Percentiles rank a stretch among this genome's conserved stretches.
These are phyloP conservation scores for Larimichthys crocea DNA, from an alignment of 2,113 vertebrate genomes.

Conservation along the genomic window DNA sequence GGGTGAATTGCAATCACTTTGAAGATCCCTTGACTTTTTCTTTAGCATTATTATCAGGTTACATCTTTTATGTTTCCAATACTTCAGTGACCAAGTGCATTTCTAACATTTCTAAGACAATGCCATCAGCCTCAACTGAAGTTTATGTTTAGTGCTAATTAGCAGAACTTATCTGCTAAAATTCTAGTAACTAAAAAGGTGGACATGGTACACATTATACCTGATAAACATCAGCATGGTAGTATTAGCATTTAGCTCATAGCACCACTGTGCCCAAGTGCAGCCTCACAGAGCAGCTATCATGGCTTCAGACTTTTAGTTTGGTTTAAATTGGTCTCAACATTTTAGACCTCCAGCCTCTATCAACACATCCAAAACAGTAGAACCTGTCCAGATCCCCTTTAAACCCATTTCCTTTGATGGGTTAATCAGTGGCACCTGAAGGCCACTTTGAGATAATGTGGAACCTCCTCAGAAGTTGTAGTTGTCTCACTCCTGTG, in stretches of 20 bases:
- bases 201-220: no score
- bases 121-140: not conserved
- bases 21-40: not conserved
- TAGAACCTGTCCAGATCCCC: not conserved
- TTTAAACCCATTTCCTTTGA: not conserved
- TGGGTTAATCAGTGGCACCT: constrained; percentile 22
- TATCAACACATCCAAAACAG: not conserved
- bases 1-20: not conserved
- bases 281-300: not conserved
- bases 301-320: not conserved
- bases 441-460: constrained; percentile 16
- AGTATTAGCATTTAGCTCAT: no score
- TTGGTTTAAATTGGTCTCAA: not conserved
- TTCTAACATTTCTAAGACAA: not conserved
- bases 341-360: not conserved
- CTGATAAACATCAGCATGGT: no score
- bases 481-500: not conserved
- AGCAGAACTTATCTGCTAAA: no score
- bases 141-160: not conserved
- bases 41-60: not conserved
- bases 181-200: no score
- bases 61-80: not conserved
- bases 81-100: not conserved
- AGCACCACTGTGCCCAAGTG: not conserved
- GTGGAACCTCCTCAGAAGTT: constrained; percentile 6